A percentile compares a stretch with the other conserved stretches of the same genome.
phyloP scores from a whole-genome alignment of 2,888 invertebrate species.

The Junonia oenone region DNA sequence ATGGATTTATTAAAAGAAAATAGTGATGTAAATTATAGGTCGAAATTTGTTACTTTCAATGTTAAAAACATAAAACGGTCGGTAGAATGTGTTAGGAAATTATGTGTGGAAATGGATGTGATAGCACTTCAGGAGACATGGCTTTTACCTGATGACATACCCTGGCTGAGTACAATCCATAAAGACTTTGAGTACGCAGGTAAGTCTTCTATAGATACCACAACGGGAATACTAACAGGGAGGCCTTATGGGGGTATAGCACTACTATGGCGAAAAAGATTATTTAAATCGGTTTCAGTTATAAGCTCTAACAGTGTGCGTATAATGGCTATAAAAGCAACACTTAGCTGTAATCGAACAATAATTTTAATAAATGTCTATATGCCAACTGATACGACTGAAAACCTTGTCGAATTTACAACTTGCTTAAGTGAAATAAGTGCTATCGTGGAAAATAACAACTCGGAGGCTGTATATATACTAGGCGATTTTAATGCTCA shows the following conservation, averaged over 20 bases:
- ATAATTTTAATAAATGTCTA: background rate
- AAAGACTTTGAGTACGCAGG: background rate
- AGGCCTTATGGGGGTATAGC: background rate
- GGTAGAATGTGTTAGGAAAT: background rate
- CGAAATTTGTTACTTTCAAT: background rate
- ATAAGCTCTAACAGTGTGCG: background rate
- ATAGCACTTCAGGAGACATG: no score
- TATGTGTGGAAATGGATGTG: background rate
- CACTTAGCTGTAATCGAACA: background rate
- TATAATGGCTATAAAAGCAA: background rate
- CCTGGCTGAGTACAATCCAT: no score
- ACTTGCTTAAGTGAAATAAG: no score
- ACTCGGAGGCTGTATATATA: background rate
- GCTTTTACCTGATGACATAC: no score
- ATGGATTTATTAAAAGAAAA: no score
- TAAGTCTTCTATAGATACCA: background rate
- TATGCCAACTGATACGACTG: conserved; percentile 1
- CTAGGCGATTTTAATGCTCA: no score
- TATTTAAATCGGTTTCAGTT: background rate
- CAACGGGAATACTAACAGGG: background rate
- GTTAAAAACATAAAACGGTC: background rate
- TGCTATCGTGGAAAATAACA: background rate
- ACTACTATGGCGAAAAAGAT: background rate
- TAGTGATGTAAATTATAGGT: no score
- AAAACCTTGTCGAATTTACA: background rate